Evolutionary conservation across 2,888 invertebrate genomes (phyloP).

Genomic region (Oscheius sp.): DNA sequence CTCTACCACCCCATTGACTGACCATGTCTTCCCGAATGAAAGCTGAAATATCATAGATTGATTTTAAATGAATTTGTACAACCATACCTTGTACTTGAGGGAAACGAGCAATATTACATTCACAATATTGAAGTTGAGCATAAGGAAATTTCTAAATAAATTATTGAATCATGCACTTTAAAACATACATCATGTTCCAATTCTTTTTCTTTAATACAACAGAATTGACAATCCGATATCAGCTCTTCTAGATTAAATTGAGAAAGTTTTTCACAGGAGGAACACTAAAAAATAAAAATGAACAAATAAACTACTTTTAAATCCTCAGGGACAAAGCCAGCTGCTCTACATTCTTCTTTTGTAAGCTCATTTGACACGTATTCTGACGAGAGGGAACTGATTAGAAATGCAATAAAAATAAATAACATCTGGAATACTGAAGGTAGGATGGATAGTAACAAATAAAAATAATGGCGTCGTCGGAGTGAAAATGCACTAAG

Average conservation of each 20-base stretch:
- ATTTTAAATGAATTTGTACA: background rate
- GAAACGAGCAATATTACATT: conserved; percentile 91
- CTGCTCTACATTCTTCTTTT: conserved; percentile 56
- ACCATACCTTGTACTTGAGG: conserved; percentile 51
- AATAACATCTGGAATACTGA: too few relatives aligned
- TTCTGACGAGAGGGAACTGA: background rate
- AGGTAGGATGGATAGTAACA: background rate
- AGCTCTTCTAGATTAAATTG: conserved; percentile 61
- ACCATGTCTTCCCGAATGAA: conserved; percentile 93
- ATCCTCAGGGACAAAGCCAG: conserved; percentile 57
- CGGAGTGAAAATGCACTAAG: background rate
- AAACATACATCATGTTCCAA: conserved; percentile 54
- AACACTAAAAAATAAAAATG: conserved; percentile 37
- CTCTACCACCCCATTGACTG: conserved; percentile 83
- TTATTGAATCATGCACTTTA: background rate
- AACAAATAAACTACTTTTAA: conserved; percentile 46
- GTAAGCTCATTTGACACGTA: conserved; percentile 1
- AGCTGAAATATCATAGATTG: conserved; percentile 75
- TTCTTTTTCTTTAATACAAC: conserved; percentile 63
- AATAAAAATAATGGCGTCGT: background rate
- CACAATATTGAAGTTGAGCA: conserved; percentile 93
- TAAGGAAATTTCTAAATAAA: conserved; percentile 80
- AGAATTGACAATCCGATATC: conserved; percentile 60
- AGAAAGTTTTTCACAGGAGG: conserved; percentile 51
- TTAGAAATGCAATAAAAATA: too few relatives aligned